A percentile compares a stretch with the other conserved stretches of the same genome.
phyloP scores from a whole-genome alignment of 2,888 invertebrate species.

The Neocrepidodera transversa region DNA sequence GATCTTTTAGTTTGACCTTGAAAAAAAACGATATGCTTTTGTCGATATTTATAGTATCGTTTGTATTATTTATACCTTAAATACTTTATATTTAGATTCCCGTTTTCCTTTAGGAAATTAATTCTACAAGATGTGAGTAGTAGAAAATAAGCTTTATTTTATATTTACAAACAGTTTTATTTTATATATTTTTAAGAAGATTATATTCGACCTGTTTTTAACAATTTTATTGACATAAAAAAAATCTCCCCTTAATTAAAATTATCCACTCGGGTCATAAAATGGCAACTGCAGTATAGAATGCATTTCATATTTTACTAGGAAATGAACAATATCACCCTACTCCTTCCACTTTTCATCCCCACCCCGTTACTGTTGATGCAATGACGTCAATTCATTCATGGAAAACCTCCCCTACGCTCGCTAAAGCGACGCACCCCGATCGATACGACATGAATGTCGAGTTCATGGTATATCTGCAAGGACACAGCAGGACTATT shows the following conservation, averaged over 20 bases:
- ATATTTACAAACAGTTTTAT: too few species aligned
- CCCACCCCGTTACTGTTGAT: constrained; percentile 27
- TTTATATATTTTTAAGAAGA: too few species aligned
- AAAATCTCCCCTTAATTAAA: too few species aligned
- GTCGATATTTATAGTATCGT: background rate
- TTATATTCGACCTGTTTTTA: too few species aligned
- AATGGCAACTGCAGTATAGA: constrained; percentile 7
- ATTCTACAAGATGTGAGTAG: too few species aligned
- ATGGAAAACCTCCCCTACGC: constrained; percentile 44
- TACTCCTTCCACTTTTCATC: constrained; percentile 7
- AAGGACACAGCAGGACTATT: constrained; percentile 20
- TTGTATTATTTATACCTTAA: background rate
- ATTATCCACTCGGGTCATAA: too few species aligned
- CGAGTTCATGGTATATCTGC: constrained; percentile 23
- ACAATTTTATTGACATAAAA: too few species aligned
- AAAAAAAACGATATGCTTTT: too few species aligned
- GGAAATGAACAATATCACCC: constrained; percentile 19
- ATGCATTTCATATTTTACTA: constrained; percentile 1
- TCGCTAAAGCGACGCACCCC: constrained; percentile 39
- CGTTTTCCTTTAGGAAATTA: too few species aligned
- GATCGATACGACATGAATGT: constrained; percentile 25
- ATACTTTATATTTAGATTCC: too few species aligned
- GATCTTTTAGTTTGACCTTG: too few species aligned
- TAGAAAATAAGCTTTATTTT: too few species aligned
- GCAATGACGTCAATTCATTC: constrained; percentile 49